Evolutionary conservation across 2,888 invertebrate genomes (phyloP).

Genomic region (Chromoteleia sp.): DNA sequence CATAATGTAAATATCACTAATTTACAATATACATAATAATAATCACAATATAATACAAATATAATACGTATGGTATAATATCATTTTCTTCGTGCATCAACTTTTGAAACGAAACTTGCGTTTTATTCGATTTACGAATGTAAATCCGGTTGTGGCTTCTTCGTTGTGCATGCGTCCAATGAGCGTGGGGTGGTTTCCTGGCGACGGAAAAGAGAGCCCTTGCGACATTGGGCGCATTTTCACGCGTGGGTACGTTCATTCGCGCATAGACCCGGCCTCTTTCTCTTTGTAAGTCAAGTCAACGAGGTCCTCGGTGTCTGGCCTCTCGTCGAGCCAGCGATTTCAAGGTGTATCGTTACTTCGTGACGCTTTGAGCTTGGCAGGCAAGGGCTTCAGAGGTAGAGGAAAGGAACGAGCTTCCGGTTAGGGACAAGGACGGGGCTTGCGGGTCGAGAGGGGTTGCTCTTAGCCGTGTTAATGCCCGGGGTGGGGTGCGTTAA

Average conservation of each 20-base stretch:
- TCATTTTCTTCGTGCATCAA: too few species aligned
- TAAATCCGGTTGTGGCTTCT: not conserved
- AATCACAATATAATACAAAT: too few species aligned
- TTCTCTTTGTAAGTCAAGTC: constrained; percentile 78
- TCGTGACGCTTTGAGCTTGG: constrained; percentile 79
- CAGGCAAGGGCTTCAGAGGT: constrained; percentile 75
- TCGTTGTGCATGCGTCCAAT: constrained; percentile 14
- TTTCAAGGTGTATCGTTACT: constrained; percentile 83
- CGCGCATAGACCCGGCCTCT: constrained; percentile 65
- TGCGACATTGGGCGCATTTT: constrained; percentile 70
- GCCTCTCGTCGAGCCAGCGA: constrained; percentile 71
- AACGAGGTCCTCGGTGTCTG: constrained; percentile 73
- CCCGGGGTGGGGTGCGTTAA: constrained; percentile 84
- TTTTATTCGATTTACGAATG: too few species aligned
- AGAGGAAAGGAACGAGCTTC: constrained; percentile 72
- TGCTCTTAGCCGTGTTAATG: constrained; percentile 84
- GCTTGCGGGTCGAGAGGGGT: constrained; percentile 63
- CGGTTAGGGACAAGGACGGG: constrained; percentile 51
- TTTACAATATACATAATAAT: too few species aligned
- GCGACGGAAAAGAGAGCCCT: constrained; percentile 64
- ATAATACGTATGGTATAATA: too few species aligned
- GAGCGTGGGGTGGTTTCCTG: constrained; percentile 62
- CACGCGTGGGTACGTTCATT: constrained; percentile 70
- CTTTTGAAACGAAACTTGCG: too few species aligned
- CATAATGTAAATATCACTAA: too few species aligned